Percentiles rank a stretch among this genome's conserved stretches.
These are phyloP conservation scores for Hypomecis punctinalis DNA, from an alignment of 2,888 invertebrate species.

Conservation along the genomic window DNA sequence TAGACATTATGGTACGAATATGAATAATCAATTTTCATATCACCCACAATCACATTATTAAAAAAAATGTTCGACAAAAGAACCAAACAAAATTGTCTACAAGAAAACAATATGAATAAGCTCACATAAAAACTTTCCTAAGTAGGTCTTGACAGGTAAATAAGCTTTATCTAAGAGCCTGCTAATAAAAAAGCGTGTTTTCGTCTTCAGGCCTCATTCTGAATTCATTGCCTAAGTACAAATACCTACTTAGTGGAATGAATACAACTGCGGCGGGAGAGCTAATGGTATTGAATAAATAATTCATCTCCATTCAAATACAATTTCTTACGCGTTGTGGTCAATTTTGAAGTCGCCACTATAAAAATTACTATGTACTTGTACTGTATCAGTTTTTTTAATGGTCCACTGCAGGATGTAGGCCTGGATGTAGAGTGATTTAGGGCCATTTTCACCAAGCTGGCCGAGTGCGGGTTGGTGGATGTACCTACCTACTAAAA, in stretches of 20 bases:
- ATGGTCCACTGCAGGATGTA: no score
- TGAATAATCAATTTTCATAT: no score
- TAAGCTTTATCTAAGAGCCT: conserved; percentile 21
- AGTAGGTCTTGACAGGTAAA: conserved; percentile 16
- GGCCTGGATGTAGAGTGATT: no score
- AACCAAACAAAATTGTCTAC: background rate
- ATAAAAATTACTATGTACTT: no score
- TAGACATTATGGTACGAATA: no score
- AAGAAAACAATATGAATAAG: background rate
- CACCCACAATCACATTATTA: no score
- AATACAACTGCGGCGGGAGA: conserved; percentile 34
- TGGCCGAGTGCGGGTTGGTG: no score
- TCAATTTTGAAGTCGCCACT: background rate
- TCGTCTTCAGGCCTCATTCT: conserved; percentile 28
- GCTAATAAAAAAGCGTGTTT: conserved; percentile 25
- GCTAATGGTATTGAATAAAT: conserved; percentile 53
- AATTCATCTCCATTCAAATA: conserved; percentile 59
- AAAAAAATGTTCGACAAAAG: no score
- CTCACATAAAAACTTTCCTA: background rate
- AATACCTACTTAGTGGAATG: conserved; percentile 33
- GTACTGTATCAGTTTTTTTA: no score
- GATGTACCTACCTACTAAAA: no score
- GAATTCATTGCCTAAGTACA: conserved; percentile 35
- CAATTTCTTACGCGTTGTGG: conserved; percentile 61
- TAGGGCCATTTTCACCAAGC: no score